A percentile compares a stretch with the other conserved stretches of the same genome.
These are phyloP conservation scores for Sebastes matsubarae DNA, from an alignment of 2,797 vertebrate genomes.

Conservation along the genomic window DNA sequence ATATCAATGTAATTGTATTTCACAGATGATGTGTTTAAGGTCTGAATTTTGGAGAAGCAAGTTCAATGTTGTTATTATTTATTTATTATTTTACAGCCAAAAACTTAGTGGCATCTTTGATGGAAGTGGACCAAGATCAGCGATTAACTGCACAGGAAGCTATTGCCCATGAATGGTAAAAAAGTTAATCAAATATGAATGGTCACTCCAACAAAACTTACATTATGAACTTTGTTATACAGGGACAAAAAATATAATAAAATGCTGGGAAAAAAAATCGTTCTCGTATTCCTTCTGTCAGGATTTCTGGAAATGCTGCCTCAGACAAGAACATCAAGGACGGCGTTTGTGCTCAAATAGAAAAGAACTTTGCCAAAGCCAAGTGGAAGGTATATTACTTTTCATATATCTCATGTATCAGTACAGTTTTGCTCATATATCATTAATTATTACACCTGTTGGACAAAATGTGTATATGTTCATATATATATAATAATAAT, in stretches of 20 bases:
- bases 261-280: rapidly evolving
- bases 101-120: slow-evolving; percentile 90
- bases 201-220: background rate
- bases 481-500: no score
- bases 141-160: slow-evolving; percentile 95
- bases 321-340: slow-evolving; percentile 99
- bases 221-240: background rate
- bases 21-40: background rate
- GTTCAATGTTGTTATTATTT: background rate
- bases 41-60: background rate
- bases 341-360: slow-evolving; percentile 96
- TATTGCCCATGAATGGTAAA: slow-evolving; percentile 96
- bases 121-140: slow-evolving; percentile 98
- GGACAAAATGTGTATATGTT: background rate
- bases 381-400: slow-evolving; percentile 93
- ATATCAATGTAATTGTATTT: background rate
- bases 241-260: background rate
- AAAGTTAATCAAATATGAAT: background rate
- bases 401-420: background rate
- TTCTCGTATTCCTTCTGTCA: slow-evolving; percentile 53
- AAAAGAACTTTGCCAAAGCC: slow-evolving; percentile 98
- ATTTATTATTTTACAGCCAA: slow-evolving; percentile 71
- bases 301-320: slow-evolving; percentile 98
- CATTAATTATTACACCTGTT: background rate
- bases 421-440: background rate